phyloP scores from a whole-genome alignment of 2,888 invertebrate genomes.

The Drosophila multiciliata region DNA sequence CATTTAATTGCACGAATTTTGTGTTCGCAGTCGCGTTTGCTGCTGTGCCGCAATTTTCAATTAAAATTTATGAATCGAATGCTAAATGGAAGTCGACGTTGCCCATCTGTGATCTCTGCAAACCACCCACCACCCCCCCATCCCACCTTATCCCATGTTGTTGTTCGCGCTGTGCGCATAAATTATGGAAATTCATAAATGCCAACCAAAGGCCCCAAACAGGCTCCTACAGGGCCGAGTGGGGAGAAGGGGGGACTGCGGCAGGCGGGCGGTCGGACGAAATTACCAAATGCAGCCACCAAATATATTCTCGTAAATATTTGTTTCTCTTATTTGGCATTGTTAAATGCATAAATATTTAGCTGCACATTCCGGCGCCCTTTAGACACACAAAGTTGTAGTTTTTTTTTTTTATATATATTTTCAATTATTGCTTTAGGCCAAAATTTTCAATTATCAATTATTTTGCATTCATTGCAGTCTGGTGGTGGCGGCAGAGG shows the following conservation, averaged over 20 bases:
- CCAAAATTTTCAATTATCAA: conserved; percentile 76
- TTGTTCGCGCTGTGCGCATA: conserved; percentile 42
- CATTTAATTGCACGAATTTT: conserved; percentile 66
- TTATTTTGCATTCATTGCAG: conserved; percentile 58
- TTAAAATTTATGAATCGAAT: conserved; percentile 75
- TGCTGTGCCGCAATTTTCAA: conserved; percentile 67
- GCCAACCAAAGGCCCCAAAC: conserved; percentile 19
- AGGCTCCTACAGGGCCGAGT: not conserved
- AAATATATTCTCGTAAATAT: conserved; percentile 57
- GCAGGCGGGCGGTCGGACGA: not conserved
- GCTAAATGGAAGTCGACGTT: conserved; percentile 34
- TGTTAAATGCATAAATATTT: conserved; percentile 77
- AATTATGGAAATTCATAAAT: conserved; percentile 67
- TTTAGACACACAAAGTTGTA: conserved; percentile 1
- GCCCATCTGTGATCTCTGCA: conserved; percentile 20
- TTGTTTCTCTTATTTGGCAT: conserved; percentile 61
- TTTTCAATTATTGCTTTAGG: conserved; percentile 24
- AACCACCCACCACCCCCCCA: not conserved
- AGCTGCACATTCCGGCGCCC: conserved; percentile 43
- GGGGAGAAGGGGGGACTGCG: no score
- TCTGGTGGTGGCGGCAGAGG: not conserved
- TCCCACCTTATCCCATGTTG: conserved; percentile 10
- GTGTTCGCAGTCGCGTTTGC: conserved; percentile 5
- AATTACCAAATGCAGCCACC: conserved; percentile 31
- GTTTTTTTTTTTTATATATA: not conserved